Percentiles rank a stretch among this genome's conserved stretches.
Conservation (phyloP, 1,140 invertebrate species). For the Drosophila pseudoananassae region DNA sequence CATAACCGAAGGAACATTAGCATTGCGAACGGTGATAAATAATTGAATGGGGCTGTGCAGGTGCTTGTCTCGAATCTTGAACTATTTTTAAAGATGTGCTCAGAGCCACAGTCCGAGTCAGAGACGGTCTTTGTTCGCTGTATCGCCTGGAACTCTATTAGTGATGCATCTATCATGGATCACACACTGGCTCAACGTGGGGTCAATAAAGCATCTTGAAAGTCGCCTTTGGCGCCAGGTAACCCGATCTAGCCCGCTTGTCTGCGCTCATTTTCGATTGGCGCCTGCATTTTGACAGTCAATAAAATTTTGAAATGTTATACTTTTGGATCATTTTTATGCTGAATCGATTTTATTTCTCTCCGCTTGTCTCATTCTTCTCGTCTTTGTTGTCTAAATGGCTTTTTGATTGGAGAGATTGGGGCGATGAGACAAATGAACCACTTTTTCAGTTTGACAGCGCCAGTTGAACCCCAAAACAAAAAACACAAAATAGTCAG, state of each 20-base stretch:
- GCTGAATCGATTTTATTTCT: constrained; percentile 69
- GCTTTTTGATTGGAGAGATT: constrained; percentile 77
- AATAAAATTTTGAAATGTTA: constrained; percentile 83
- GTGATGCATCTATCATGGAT: constrained; percentile 62
- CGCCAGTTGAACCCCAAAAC: constrained; percentile 5
- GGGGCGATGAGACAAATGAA: constrained; percentile 70
- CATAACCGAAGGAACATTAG: constrained; percentile 34
- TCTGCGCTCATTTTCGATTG: constrained; percentile 27
- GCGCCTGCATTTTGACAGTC: constrained; percentile 76
- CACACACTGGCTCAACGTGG: constrained; percentile 18
- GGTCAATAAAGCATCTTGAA: constrained; percentile 67
- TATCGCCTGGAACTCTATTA: constrained; percentile 46
- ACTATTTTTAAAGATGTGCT: constrained; percentile 83
- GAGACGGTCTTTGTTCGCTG: constrained; percentile 21
- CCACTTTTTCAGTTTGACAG: constrained; percentile 79
- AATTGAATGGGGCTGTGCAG: constrained; percentile 50
- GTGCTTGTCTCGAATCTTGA: constrained; percentile 56
- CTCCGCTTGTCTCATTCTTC: constrained; percentile 24
- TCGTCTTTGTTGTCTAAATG: constrained; percentile 65
- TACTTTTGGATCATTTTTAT: constrained; percentile 65
- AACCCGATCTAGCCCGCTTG: constrained; percentile 67
- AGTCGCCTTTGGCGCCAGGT: constrained; percentile 35
- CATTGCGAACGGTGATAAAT: constrained; percentile 50
- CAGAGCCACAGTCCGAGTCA: constrained; percentile 23
- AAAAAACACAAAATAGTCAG: neutral